Conservation (phyloP, 2,797 vertebrate genomes). For the Labeo calbasu region DNA sequence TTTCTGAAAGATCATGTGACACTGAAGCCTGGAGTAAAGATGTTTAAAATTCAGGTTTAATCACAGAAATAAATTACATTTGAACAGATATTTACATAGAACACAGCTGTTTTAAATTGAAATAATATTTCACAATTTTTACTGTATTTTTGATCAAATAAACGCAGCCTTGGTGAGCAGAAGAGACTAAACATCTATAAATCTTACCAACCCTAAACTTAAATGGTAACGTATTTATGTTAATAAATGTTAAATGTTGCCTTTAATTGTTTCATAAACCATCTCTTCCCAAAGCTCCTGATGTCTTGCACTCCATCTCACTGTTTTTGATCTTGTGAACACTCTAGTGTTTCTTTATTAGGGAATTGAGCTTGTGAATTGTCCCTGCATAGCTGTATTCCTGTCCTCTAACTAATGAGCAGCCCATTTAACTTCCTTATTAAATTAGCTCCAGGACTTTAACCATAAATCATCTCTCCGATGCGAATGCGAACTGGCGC, state of each 20-base stretch:
- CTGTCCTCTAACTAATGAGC: background rate
- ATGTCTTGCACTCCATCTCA: background rate
- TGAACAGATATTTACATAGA: background rate
- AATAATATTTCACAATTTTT: background rate
- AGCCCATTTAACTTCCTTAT: slow-evolving; percentile 6
- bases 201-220: background rate
- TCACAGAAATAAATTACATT: background rate
- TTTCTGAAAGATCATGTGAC: background rate
- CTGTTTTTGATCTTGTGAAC: background rate
- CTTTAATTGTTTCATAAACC: too few relatives aligned
- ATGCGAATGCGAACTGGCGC: background rate
- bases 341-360: background rate
- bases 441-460: background rate
- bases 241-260: background rate
- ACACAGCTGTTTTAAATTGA: background rate
- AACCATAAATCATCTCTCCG: slow-evolving; percentile 14
- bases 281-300: background rate
- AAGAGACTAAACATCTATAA: background rate
- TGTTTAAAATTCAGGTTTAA: background rate
- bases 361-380: background rate
- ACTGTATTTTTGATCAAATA: background rate
- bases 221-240: background rate
- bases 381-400: background rate
- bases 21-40: background rate
- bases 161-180: background rate